Percentiles rank a stretch among this genome's conserved stretches.
These are phyloP conservation scores for Phylloscopus whistleri DNA, from an alignment of 2,113 vertebrate genomes.

Conservation along the genomic window DNA sequence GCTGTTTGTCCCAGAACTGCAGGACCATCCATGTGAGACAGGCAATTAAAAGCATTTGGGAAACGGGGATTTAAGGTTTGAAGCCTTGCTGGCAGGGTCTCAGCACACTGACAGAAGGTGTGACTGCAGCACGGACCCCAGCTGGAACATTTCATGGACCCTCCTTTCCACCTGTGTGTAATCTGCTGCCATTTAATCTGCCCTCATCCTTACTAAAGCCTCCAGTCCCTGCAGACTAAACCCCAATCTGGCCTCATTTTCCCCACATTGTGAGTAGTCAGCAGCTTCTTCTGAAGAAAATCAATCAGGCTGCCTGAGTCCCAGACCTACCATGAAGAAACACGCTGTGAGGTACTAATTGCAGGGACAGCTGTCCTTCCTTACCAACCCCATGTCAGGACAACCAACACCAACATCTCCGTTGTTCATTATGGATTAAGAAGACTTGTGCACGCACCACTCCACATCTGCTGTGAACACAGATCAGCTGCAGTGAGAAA, in stretches of 20 bases:
- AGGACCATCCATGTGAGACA: neutral
- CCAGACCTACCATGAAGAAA: conserved; percentile 46
- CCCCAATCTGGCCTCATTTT: neutral
- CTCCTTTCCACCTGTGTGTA: conserved; percentile 17
- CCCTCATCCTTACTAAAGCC: conserved; percentile 23
- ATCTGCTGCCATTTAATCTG: conserved; percentile 37
- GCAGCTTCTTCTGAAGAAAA: conserved; percentile 22
- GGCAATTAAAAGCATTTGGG: neutral
- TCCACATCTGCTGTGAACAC: neutral
- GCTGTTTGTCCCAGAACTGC: neutral
- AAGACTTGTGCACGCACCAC: neutral
- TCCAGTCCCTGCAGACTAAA: conserved; percentile 26
- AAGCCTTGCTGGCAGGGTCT: neutral
- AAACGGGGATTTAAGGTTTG: neutral
- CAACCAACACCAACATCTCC: neutral
- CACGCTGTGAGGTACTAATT: conserved; percentile 57
- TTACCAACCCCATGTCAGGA: neutral
- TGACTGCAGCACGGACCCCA: neutral
- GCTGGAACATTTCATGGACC: conserved; percentile 3
- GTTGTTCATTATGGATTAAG: neutral
- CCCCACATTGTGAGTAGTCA: conserved; percentile 22
- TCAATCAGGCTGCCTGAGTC: conserved; percentile 44
- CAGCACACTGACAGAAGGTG: conserved; percentile 6
- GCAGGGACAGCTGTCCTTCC: conserved; percentile 66
- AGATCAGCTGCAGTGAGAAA: neutral